Percentiles rank a stretch among this genome's conserved stretches.
phyloP scores from a whole-genome alignment of 2,797 vertebrate genomes.

The Acrossocheilus wenchowensis region DNA sequence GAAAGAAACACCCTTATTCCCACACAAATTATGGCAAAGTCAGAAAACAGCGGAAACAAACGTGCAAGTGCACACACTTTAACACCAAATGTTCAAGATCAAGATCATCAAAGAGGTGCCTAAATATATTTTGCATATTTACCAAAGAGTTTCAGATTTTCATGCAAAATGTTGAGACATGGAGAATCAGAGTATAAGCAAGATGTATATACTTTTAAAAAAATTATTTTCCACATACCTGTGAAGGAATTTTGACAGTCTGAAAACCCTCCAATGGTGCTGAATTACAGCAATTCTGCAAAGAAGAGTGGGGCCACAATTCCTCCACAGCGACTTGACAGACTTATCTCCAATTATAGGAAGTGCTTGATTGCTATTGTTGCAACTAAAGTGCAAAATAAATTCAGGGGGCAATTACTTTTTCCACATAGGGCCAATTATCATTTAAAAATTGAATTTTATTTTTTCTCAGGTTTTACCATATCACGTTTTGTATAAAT shows the following conservation, averaged over 20 bases:
- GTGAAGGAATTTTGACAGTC: not conserved
- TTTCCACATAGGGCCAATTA: not conserved
- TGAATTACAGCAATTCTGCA: conserved; percentile 5
- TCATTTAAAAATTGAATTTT: not conserved
- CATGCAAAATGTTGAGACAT: not conserved
- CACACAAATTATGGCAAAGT: conserved; percentile 77
- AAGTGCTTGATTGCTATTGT: not conserved
- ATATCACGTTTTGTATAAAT: not conserved
- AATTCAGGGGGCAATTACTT: not conserved
- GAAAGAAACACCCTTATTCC: conserved; percentile 73
- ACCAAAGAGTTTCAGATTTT: not conserved
- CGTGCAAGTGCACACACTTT: not conserved
- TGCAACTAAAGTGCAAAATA: not conserved
- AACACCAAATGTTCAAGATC: not conserved
- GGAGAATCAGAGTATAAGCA: not conserved
- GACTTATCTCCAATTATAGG: not conserved
- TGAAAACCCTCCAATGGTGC: not conserved
- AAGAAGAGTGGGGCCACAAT: not conserved
- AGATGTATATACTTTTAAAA: not conserved
- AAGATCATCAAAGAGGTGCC: not conserved
- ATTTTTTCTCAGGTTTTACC: not conserved
- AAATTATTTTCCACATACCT: not conserved
- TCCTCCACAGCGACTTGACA: not conserved
- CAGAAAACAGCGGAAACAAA: conserved; percentile 48
- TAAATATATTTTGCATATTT: not conserved